These are phyloP conservation scores for Coboldia fuscipes DNA, from an alignment of 1,140 invertebrate species.

Conservation along the genomic window DNA sequence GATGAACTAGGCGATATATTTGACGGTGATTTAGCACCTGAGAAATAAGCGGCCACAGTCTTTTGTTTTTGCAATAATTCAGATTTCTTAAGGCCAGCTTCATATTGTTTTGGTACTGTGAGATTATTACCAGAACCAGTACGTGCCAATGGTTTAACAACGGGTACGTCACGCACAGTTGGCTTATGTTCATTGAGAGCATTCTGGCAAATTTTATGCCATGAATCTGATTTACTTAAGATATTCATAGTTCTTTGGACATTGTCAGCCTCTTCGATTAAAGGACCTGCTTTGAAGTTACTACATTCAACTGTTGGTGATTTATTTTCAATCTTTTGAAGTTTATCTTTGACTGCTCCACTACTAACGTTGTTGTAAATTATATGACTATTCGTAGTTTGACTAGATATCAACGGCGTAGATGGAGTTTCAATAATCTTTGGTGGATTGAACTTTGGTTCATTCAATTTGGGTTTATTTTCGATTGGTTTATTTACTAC, in stretches of 20 bases:
- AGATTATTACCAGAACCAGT: slow-evolving; percentile 49
- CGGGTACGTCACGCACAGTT: slow-evolving; percentile 4
- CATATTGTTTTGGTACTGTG: slow-evolving; percentile 49
- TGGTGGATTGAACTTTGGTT: slow-evolving; percentile 9
- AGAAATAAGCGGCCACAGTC: slow-evolving; percentile 62
- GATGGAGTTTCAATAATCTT: slow-evolving; percentile 15
- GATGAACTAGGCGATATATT: slow-evolving; percentile 9
- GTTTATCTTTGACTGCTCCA: no score
- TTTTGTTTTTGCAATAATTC: slow-evolving; percentile 47
- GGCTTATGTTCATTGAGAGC: slow-evolving; percentile 17
- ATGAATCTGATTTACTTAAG: slow-evolving; percentile 58
- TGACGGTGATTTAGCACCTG: slow-evolving; percentile 21
- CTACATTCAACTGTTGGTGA: slow-evolving; percentile 1
- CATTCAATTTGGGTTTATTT: slow-evolving; percentile 1
- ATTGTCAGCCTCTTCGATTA: background rate
- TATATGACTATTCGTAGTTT: slow-evolving; percentile 11
- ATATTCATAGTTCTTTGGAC: background rate
- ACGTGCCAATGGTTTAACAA: slow-evolving; percentile 27
- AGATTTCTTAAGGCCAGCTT: slow-evolving; percentile 51
- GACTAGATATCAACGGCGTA: slow-evolving; percentile 10
- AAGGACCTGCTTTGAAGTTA: background rate
- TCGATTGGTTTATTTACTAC: no score
- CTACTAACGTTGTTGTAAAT: slow-evolving; percentile 17
- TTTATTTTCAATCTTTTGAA: slow-evolving; percentile 10
- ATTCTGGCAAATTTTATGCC: slow-evolving; percentile 38